phyloP scores from a whole-genome alignment of 2,113 vertebrate species.

The Sphyrna mokarran region DNA sequence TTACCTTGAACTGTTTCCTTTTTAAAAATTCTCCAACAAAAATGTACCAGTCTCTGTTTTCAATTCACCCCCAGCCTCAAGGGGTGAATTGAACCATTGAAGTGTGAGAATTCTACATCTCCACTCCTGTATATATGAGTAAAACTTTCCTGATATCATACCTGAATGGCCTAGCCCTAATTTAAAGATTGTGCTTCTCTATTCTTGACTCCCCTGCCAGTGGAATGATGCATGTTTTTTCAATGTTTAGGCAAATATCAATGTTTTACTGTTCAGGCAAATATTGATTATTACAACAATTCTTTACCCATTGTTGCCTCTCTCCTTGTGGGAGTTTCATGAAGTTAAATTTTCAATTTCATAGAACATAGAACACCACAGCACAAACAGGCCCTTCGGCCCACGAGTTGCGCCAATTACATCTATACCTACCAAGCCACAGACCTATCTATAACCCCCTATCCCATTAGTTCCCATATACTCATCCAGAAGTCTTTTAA shows the following conservation, averaged over 20 bases:
- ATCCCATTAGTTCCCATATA: no score
- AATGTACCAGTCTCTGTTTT: not conserved
- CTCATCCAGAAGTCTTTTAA: no score
- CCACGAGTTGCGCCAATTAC: no score
- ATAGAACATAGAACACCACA: no score
- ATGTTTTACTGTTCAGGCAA: not conserved
- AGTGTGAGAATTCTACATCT: not conserved
- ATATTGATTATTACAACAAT: not conserved
- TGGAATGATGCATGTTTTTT: no score
- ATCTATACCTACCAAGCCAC: no score
- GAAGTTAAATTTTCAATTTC: not conserved
- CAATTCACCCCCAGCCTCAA: not conserved
- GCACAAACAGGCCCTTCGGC: no score
- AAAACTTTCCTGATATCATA: not conserved
- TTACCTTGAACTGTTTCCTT: not conserved
- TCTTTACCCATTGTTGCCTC: not conserved
- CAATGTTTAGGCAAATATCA: no score
- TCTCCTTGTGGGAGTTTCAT: not conserved
- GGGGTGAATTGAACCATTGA: no score
- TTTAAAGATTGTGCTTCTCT: not conserved
- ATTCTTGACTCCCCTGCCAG: not conserved
- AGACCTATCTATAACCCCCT: no score
- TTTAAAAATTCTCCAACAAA: not conserved
- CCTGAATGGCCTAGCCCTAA: not conserved
- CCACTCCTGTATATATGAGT: not conserved